These are phyloP conservation scores for Caiman crocodilus DNA, from an alignment of 2,797 vertebrate species.

Conservation along the genomic window DNA sequence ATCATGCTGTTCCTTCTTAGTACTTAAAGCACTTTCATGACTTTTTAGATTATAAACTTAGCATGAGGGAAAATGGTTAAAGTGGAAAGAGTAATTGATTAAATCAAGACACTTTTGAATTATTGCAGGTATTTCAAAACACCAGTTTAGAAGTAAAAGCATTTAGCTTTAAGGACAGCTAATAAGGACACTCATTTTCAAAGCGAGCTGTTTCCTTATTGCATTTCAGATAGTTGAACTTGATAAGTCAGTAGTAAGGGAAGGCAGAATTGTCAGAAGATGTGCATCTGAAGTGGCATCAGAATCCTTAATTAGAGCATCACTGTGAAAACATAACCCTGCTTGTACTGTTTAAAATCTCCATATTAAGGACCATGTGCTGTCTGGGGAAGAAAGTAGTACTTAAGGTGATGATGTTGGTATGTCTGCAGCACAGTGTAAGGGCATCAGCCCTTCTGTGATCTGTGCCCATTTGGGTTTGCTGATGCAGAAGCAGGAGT, in stretches of 20 bases:
- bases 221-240: background rate
- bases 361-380: background rate
- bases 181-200: constrained; percentile 21
- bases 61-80: constrained; percentile 15
- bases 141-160: background rate
- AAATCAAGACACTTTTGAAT: constrained; percentile 36
- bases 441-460: background rate
- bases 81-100: constrained; percentile 2
- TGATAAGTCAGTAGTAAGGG: background rate
- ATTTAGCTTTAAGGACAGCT: constrained; percentile 6
- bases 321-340: constrained; percentile 1
- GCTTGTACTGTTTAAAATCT: background rate
- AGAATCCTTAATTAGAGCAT: background rate
- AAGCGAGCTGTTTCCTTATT: background rate
- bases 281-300: background rate
- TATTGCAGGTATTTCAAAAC: constrained; percentile 38
- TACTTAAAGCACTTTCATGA: background rate
- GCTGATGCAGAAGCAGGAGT: background rate
- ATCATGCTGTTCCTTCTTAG: constrained; percentile 60
- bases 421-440: background rate
- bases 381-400: background rate
- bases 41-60: constrained; percentile 30
- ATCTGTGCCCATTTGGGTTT: background rate
- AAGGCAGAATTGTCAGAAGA: constrained; percentile 1
- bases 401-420: background rate